Percentiles rank a stretch among this genome's conserved stretches.
Evolutionary conservation across 2,113 vertebrate species (phyloP).

Genomic region (Hydropotes inermis): DNA sequence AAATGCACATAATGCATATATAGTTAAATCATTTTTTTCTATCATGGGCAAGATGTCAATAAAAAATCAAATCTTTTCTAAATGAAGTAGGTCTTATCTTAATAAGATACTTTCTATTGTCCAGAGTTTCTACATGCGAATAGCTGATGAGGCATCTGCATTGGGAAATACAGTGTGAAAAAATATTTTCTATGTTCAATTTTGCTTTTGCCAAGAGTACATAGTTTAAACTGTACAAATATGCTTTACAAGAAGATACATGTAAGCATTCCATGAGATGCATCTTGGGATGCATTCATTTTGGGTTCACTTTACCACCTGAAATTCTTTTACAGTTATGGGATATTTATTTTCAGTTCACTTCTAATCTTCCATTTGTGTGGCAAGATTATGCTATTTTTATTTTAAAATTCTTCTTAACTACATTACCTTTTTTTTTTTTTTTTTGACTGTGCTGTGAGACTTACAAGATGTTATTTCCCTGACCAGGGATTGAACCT

Average conservation of each 20-base stretch:
- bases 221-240: not conserved
- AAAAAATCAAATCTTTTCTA: not conserved
- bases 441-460: not conserved
- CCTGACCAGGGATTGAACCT: not conserved
- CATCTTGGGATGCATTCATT: not conserved
- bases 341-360: conserved; percentile 27
- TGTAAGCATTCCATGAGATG: not conserved
- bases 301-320: not conserved
- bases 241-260: not conserved
- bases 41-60: not conserved
- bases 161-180: not conserved
- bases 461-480: not conserved
- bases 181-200: not conserved
- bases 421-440: not conserved
- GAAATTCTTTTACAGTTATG: conserved; percentile 28
- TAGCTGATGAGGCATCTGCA: not conserved
- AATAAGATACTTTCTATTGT: not conserved
- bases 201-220: not conserved
- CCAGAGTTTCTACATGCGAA: not conserved
- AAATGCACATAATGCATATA: not conserved
- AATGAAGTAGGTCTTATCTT: not conserved
- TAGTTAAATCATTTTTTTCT: not conserved
- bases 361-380: conserved; percentile 13
- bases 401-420: not conserved
- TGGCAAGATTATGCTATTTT: not conserved